phyloP scores from a whole-genome alignment of 1,140 invertebrate species.

The Artemia franciscana region DNA sequence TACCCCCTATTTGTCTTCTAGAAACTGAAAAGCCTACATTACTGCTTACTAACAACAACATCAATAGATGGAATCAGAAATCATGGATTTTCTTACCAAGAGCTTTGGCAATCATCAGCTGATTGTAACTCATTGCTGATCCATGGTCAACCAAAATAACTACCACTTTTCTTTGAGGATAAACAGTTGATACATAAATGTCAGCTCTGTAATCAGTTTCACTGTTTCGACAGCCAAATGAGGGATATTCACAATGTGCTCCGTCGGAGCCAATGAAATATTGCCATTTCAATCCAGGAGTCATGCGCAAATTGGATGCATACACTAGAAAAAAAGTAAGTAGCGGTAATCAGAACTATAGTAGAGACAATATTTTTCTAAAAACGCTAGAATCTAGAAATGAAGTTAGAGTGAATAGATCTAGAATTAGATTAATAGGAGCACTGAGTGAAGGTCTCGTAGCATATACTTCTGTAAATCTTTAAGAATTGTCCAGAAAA shows the following conservation, averaged over 20 bases:
- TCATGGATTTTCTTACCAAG: no score
- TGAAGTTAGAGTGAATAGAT: no score
- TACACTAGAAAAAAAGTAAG: conserved; percentile 22
- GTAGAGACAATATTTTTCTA: no score
- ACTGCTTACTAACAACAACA: no score
- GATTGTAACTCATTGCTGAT: conserved; percentile 30
- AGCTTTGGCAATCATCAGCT: conserved; percentile 30
- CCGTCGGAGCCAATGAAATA: conserved; percentile 28
- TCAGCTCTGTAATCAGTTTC: conserved; percentile 17
- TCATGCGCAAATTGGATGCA: conserved; percentile 21
- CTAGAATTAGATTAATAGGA: no score
- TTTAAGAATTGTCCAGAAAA: no score
- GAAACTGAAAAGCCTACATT: no score
- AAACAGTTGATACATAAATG: conserved; percentile 21
- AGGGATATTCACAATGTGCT: conserved; percentile 27
- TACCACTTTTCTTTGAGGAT: conserved; percentile 27
- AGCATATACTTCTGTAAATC: no score
- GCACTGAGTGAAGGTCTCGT: no score
- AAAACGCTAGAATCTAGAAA: no score
- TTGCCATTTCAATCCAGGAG: conserved; percentile 28
- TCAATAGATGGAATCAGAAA: no score
- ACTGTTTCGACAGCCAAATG: conserved; percentile 17
- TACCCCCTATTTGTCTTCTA: no score
- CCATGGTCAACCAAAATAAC: conserved; percentile 37
- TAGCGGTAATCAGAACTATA: not conserved